Evolutionary conservation across 1,140 invertebrate genomes (phyloP).

Genomic region (Coenobita brevimanus): DNA sequence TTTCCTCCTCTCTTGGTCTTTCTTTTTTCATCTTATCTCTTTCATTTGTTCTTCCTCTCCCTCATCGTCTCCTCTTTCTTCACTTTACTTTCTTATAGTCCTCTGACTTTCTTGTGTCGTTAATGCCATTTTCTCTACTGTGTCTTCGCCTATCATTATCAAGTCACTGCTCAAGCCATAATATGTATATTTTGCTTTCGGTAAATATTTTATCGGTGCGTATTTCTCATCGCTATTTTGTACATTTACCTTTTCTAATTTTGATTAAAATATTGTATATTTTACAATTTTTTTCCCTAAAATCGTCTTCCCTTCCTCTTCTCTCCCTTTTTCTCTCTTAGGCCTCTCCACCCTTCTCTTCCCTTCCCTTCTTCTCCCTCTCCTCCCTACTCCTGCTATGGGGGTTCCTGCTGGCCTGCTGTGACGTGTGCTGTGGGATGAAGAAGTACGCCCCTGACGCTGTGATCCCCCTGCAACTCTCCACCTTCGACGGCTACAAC

Average conservation of each 20-base stretch:
- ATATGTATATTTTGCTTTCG: too few relatives aligned
- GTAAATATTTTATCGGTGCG: too few relatives aligned
- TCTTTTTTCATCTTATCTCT: not conserved
- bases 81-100: not conserved
- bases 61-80: not conserved
- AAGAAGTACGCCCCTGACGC: not conserved
- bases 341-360: not conserved
- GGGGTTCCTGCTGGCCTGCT: not conserved
- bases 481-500: slow-evolving; percentile 12
- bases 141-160: too few relatives aligned
- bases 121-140: too few relatives aligned
- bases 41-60: not conserved
- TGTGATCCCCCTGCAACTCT: not conserved
- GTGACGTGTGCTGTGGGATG: not conserved
- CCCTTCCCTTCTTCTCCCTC: not conserved
- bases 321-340: not conserved
- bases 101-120: too few relatives aligned
- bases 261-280: too few relatives aligned
- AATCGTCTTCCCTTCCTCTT: not conserved
- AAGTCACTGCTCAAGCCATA: too few relatives aligned
- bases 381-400: not conserved
- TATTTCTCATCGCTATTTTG: too few relatives aligned
- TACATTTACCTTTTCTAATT: too few relatives aligned
- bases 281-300: not conserved
- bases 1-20: not conserved